Conservation (phyloP, 2,888 invertebrate genomes). For the Nymphalis c-album region DNA sequence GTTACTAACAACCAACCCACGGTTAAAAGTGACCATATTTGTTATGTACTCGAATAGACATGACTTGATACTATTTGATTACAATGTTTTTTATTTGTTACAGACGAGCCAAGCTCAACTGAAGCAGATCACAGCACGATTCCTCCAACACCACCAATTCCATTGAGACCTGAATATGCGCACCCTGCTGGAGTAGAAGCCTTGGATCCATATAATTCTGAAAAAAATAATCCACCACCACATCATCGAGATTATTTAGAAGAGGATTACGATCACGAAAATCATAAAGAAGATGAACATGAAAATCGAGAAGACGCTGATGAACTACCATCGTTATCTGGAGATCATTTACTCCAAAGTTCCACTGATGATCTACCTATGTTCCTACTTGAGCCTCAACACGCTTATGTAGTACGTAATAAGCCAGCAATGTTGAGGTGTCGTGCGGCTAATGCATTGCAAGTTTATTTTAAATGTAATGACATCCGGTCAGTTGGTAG, state of each 20-base stretch:
- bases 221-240: slow-evolving; percentile 64
- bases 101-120: slow-evolving; percentile 68
- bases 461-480: slow-evolving; percentile 95
- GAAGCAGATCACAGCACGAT: slow-evolving; percentile 62
- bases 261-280: slow-evolving; percentile 76
- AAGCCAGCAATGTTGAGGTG: slow-evolving; percentile 94
- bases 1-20: too few relatives aligned
- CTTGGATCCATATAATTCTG: slow-evolving; percentile 75
- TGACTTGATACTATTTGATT: not conserved
- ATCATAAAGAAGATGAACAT: slow-evolving; percentile 73
- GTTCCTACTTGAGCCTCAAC: slow-evolving; percentile 93
- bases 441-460: slow-evolving; percentile 93
- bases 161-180: slow-evolving; percentile 73
- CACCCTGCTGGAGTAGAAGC: slow-evolving; percentile 76
- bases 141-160: slow-evolving; percentile 64
- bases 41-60: too few relatives aligned
- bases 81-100: slow-evolving; percentile 50
- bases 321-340: slow-evolving; percentile 72
- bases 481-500: slow-evolving; percentile 85
- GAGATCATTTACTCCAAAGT: slow-evolving; percentile 73
- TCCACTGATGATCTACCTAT: slow-evolving; percentile 89
- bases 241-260: slow-evolving; percentile 73
- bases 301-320: slow-evolving; percentile 77
- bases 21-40: too few relatives aligned
- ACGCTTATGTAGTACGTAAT: slow-evolving; percentile 94